Percentiles rank a stretch among this genome's conserved stretches.
Evolutionary conservation across 2,113 vertebrate species (phyloP).

Genomic region (Corapipo altera): DNA sequence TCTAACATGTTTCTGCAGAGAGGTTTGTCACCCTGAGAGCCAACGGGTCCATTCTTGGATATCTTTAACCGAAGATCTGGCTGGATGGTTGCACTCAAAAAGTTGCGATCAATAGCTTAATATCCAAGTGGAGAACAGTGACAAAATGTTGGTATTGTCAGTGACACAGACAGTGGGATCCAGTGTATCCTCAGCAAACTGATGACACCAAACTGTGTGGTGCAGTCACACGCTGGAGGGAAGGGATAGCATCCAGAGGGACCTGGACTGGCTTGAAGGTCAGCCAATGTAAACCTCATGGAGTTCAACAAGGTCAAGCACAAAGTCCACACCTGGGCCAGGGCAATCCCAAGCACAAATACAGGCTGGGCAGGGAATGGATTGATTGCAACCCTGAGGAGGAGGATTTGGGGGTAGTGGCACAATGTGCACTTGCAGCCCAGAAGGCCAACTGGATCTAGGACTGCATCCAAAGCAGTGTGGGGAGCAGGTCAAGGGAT

Average conservation of each 20-base stretch:
- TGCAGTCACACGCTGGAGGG: rapidly evolving
- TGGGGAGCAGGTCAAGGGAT: background rate
- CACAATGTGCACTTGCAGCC: background rate
- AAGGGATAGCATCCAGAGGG: background rate
- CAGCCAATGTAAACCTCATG: background rate
- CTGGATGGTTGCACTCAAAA: background rate
- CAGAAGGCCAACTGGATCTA: background rate
- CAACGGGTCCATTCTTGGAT: background rate
- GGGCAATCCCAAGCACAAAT: background rate
- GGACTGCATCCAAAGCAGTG: background rate
- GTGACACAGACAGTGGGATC: background rate
- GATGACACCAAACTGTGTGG: background rate
- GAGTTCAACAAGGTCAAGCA: background rate
- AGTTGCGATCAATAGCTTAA: background rate
- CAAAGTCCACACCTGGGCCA: background rate
- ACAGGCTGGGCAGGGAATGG: background rate
- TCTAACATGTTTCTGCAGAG: background rate
- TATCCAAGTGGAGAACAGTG: background rate
- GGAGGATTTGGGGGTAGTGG: background rate
- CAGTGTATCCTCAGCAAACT: background rate
- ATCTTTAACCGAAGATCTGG: background rate
- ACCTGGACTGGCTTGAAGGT: background rate
- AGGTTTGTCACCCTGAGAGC: background rate
- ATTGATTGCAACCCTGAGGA: background rate
- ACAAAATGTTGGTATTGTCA: rapidly evolving